Conservation (phyloP, 2,888 invertebrate genomes). For the Oligia strigilis region DNA sequence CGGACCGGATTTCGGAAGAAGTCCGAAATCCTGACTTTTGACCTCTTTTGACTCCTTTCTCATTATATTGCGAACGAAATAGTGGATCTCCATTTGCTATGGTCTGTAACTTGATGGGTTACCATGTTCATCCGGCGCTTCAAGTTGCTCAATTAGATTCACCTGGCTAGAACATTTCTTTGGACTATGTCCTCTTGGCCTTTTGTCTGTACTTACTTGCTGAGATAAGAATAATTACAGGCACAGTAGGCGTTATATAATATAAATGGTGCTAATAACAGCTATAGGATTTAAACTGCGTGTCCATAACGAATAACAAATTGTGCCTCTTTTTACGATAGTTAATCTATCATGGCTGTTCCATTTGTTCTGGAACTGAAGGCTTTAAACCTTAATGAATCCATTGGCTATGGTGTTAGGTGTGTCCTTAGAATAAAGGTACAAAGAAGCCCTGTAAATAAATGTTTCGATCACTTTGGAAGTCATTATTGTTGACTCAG, state of each 20-base stretch:
- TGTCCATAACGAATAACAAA: conserved; percentile 33
- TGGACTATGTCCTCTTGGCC: background rate
- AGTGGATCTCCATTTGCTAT: conserved; percentile 4
- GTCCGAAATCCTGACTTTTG: background rate
- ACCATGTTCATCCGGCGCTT: background rate
- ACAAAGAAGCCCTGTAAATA: background rate
- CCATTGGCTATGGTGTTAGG: background rate
- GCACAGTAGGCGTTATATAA: too few relatives aligned
- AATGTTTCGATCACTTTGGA: conserved; percentile 3
- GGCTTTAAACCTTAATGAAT: conserved; percentile 28
- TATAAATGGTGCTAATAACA: too few relatives aligned
- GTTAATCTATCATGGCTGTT: conserved; percentile 22
- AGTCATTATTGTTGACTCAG: background rate
- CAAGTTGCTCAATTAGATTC: background rate
- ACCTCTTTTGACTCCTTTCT: background rate
- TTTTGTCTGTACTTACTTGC: background rate
- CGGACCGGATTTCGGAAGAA: background rate
- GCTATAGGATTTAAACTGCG: background rate
- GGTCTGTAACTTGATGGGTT: background rate
- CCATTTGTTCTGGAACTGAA: conserved; percentile 32
- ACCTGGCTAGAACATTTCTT: background rate
- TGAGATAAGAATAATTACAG: background rate
- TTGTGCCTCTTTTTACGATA: conserved; percentile 28
- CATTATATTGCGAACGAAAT: background rate
- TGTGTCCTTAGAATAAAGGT: background rate